phyloP scores from a whole-genome alignment of 2,888 invertebrate genomes.

The Apotomis betuletana region DNA sequence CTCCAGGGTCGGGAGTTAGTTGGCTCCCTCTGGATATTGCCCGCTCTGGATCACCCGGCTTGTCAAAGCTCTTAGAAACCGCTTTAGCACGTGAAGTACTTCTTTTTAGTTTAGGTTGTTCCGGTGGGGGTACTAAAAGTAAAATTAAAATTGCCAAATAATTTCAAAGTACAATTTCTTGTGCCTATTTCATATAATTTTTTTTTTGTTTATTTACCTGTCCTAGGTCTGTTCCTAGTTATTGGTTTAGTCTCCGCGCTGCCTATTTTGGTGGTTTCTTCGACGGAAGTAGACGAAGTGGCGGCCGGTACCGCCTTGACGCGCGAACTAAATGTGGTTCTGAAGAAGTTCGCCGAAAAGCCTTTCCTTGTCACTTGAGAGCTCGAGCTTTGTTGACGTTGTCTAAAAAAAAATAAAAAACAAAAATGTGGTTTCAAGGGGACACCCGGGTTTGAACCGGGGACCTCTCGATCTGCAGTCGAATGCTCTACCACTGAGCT shows the following conservation, averaged over 20 bases:
- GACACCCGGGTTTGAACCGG: constrained; percentile 83
- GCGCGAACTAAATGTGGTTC: constrained; percentile 77
- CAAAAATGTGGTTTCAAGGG: constrained; percentile 55
- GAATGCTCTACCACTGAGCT: constrained; percentile 83
- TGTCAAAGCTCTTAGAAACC: constrained; percentile 57
- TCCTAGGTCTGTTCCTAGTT: constrained; percentile 77
- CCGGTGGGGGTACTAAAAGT: constrained; percentile 55
- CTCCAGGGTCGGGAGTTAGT: constrained; percentile 60
- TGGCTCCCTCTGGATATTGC: constrained; percentile 59
- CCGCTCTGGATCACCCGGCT: constrained; percentile 60
- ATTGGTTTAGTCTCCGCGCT: constrained; percentile 80
- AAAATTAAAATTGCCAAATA: not conserved
- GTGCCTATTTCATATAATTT: too few species aligned
- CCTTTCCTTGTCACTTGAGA: constrained; percentile 56
- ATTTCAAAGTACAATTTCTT: not conserved
- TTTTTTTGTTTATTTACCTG: constrained; percentile 57
- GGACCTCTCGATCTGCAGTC: constrained; percentile 83
- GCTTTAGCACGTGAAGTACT: constrained; percentile 59
- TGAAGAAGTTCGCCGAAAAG: constrained; percentile 76
- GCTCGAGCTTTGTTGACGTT: constrained; percentile 50
- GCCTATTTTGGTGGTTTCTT: constrained; percentile 78
- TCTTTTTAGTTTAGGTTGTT: constrained; percentile 58
- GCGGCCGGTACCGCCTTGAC: constrained; percentile 74
- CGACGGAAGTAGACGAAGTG: constrained; percentile 55
- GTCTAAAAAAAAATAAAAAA: constrained; percentile 55